Conservation (phyloP, 2,113 vertebrate genomes). For the Hystrix cristata region DNA sequence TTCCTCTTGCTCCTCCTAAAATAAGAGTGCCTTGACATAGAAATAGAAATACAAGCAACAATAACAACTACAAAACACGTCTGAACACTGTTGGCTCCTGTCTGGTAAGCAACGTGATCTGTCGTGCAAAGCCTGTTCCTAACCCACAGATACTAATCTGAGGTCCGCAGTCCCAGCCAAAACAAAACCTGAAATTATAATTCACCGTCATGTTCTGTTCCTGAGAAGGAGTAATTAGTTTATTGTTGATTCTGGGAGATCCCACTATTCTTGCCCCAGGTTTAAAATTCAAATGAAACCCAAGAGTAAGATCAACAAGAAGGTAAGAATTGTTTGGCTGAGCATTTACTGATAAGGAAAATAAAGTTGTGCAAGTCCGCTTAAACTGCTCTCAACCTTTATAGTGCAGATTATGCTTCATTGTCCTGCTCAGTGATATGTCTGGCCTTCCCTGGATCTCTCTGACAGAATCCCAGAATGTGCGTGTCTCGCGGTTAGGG, state of each 20-base stretch:
- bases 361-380: not conserved
- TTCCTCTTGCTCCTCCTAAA: not conserved
- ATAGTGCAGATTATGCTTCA: not conserved
- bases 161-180: not conserved
- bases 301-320: not conserved
- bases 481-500: not conserved
- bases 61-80: not conserved
- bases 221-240: not conserved
- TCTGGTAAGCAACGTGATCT: not conserved
- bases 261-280: not conserved
- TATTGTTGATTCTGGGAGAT: not conserved
- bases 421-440: not conserved
- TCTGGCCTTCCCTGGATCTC: not conserved
- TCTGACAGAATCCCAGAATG: not conserved
- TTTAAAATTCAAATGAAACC: not conserved
- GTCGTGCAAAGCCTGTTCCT: not conserved
- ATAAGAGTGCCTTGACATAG: not conserved
- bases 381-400: not conserved
- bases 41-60: not conserved
- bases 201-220: not conserved
- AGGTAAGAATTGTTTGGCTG: not conserved
- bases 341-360: not conserved
- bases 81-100: not conserved
- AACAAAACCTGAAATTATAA: not conserved
- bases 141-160: not conserved